phyloP scores from a whole-genome alignment of 2,888 invertebrate species.

The Lumbricus terrestris region DNA sequence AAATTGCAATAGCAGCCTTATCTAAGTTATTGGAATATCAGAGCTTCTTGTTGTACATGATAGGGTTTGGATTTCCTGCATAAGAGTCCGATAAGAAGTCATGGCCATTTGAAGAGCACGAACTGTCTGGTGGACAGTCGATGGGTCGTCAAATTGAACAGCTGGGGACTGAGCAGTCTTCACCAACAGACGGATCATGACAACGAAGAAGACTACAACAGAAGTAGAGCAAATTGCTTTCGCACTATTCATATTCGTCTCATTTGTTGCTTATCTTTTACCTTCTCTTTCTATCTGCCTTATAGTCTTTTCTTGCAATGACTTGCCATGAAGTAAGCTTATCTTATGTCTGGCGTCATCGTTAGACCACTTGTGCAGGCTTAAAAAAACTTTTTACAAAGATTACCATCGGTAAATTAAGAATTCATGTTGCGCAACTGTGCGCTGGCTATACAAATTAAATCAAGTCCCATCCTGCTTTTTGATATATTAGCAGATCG shows the following conservation, averaged over 20 bases:
- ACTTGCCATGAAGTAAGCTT: no score
- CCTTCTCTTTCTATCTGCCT: background rate
- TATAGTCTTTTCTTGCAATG: no score
- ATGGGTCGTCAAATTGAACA: slow-evolving; percentile 26
- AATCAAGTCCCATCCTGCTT: no score
- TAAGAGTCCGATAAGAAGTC: slow-evolving; percentile 27
- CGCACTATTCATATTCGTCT: background rate
- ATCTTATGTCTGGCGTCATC: no score
- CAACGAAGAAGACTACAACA: slow-evolving; percentile 22
- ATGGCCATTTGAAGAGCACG: slow-evolving; percentile 24
- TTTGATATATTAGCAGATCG: background rate
- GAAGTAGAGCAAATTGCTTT: background rate
- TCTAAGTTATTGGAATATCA: background rate
- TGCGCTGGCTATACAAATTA: no score
- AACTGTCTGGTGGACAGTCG: slow-evolving; percentile 30
- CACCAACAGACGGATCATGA: slow-evolving; percentile 3
- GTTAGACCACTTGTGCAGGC: no score
- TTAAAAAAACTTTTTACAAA: no score
- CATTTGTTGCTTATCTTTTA: no score
- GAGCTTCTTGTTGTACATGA: background rate
- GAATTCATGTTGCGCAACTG: no score
- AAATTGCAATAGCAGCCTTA: no score
- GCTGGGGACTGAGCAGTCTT: slow-evolving; percentile 25
- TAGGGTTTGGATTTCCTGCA: slow-evolving; percentile 32
- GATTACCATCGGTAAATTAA: no score